A percentile compares a stretch with the other conserved stretches of the same genome.
Evolutionary conservation across 2,113 vertebrate species (phyloP).

Genomic region (Henicopernis longicauda): DNA sequence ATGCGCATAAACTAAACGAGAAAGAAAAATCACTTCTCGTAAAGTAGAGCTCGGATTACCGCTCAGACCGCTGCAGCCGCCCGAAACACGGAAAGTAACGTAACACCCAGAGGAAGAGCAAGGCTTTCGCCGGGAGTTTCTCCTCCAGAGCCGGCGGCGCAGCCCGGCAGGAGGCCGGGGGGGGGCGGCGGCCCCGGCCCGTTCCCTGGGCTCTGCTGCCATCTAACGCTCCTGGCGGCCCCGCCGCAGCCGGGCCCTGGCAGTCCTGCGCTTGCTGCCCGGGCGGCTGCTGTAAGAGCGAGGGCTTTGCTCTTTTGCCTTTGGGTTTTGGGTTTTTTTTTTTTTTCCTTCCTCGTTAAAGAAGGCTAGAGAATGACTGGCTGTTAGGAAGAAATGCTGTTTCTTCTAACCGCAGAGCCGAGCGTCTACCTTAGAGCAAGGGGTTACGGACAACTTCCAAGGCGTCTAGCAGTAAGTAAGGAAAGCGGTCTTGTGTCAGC

Average conservation of each 20-base stretch:
- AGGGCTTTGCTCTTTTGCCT: too few species aligned
- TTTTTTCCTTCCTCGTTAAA: too few species aligned
- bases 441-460: fast-evolving
- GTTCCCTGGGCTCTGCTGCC: conserved; percentile 15
- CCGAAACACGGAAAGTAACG: neutral
- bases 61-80: too few species aligned
- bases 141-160: too few species aligned
- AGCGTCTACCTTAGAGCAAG: neutral
- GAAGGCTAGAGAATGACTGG: neutral
- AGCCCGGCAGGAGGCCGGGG: too few species aligned
- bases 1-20: too few species aligned
- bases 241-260: too few species aligned
- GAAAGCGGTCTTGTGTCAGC: fast-evolving
- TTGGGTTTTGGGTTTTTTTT: too few species aligned
- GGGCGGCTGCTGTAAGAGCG: fast-evolving
- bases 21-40: neutral
- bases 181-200: too few species aligned
- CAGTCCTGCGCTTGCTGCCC: neutral
- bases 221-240: too few species aligned
- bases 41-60: neutral
- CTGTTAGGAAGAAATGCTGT: fast-evolving
- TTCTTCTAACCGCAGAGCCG: neutral
- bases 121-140: neutral
- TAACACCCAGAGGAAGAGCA: fast-evolving
- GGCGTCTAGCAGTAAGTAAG: fast-evolving